Conservation (phyloP, 2,113 vertebrate genomes). For the Cyprinodon brontotheroides region DNA sequence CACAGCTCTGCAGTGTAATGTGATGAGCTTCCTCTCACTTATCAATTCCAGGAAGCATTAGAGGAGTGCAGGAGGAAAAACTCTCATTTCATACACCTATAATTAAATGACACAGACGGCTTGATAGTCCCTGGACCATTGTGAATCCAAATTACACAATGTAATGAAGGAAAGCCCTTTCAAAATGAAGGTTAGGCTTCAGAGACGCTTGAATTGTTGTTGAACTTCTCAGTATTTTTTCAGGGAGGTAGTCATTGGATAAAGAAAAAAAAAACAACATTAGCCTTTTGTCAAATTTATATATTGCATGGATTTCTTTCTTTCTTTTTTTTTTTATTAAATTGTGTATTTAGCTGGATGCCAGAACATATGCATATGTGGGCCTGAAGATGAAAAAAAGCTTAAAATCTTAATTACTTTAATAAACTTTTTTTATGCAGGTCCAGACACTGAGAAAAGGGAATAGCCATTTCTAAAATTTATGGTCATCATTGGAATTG, state of each 20-base stretch:
- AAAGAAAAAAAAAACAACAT: neutral
- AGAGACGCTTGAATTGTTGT: constrained; percentile 29
- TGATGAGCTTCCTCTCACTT: constrained; percentile 80
- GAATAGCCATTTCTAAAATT: neutral
- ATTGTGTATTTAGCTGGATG: too few species aligned
- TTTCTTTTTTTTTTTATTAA: neutral
- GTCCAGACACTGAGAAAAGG: neutral
- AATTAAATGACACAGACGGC: constrained; percentile 87
- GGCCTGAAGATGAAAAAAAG: neutral
- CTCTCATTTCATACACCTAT: constrained; percentile 85
- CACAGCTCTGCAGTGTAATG: constrained; percentile 79
- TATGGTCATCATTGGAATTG: neutral
- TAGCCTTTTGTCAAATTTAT: neutral
- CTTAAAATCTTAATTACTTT: neutral
- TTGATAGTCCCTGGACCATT: constrained; percentile 77
- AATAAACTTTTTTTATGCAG: neutral
- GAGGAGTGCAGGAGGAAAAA: constrained; percentile 73
- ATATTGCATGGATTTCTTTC: neutral
- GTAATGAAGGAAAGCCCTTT: constrained; percentile 70
- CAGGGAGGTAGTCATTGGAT: neutral
- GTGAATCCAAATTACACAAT: constrained; percentile 71
- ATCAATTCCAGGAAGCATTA: constrained; percentile 83
- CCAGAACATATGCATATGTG: too few species aligned
- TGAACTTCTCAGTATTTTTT: neutral
- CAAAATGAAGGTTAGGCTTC: constrained; percentile 21